These are phyloP conservation scores for Diadophis punctatus DNA, from an alignment of 2,113 vertebrate species.

Conservation along the genomic window DNA sequence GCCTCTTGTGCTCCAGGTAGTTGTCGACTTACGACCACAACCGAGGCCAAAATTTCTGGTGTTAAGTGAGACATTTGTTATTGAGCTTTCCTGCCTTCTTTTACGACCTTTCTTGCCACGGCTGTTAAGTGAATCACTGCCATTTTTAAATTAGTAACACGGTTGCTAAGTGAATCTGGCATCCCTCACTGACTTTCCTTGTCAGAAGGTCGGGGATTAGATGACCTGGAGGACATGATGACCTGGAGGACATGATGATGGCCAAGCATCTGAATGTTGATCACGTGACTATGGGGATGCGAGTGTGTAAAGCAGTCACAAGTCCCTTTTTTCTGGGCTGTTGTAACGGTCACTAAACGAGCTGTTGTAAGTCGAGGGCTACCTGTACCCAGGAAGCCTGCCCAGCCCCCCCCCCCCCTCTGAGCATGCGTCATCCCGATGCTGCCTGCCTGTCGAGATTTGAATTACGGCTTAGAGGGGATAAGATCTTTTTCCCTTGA, in stretches of 20 bases:
- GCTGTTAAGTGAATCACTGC: not conserved
- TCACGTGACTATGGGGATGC: not conserved
- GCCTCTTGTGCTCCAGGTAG: not conserved
- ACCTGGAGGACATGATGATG: not conserved
- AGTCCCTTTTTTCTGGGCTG: no score
- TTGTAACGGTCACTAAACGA: no score
- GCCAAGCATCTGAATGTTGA: not conserved
- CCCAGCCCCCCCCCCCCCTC: not conserved
- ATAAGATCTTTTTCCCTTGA: no score
- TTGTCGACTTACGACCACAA: not conserved
- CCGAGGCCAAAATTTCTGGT: not conserved
- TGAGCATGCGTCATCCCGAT: not conserved
- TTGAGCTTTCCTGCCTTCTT: not conserved
- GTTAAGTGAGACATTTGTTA: not conserved
- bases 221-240: no score
- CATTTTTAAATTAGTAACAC: not conserved
- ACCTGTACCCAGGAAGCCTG: no score
- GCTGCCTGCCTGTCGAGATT: no score
- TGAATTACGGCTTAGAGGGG: no score
- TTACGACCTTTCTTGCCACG: not conserved
- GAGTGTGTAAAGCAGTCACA: not conserved
- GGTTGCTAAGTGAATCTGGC: not conserved
- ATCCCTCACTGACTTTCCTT: no score
- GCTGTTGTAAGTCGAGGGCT: no score
- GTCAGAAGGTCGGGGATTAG: not conserved